Conservation (phyloP, 2,797 vertebrate genomes). For the Lerista edwardsae region DNA sequence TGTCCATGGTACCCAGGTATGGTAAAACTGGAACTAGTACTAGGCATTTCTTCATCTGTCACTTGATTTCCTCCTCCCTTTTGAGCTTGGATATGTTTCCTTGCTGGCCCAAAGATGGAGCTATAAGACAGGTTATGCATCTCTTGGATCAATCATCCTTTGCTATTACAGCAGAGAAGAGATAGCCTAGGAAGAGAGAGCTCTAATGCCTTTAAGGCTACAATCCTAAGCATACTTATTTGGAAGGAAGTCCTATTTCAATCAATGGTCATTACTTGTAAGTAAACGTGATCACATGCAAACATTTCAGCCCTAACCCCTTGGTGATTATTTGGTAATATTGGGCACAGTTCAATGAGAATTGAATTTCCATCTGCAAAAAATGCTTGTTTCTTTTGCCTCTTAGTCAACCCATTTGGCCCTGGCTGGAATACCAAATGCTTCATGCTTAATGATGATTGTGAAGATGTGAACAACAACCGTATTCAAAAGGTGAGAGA, state of each 20-base stretch:
- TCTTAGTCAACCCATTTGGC: conserved; percentile 74
- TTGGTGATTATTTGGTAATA: not conserved
- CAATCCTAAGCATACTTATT: not conserved
- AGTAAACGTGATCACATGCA: not conserved
- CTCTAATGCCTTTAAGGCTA: not conserved
- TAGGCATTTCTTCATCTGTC: rapidly evolving
- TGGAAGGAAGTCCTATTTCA: not conserved
- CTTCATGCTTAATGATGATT: conserved; percentile 20
- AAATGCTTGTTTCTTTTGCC: conserved; percentile 5
- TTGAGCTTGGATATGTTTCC: conserved; percentile 55
- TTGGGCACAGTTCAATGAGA: not conserved
- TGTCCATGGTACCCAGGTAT: conserved; percentile 6
- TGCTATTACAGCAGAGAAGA: not conserved
- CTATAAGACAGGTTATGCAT: conserved; percentile 58
- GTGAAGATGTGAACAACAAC: conserved; percentile 69
- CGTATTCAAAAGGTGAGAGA: conserved; percentile 72
- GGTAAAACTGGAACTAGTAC: not conserved
- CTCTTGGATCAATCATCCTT: not conserved
- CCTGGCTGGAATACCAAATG: conserved; percentile 71
- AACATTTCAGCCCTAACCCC: not conserved
- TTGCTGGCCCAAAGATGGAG: conserved; percentile 73
- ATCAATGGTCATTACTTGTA: not conserved
- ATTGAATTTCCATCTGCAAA: not conserved
- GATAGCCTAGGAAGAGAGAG: too few relatives aligned
- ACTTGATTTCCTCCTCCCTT: not conserved